A percentile compares a stretch with the other conserved stretches of the same genome.
Conservation (phyloP, 1,140 invertebrate species). For the Anadara kagoshimensis region DNA sequence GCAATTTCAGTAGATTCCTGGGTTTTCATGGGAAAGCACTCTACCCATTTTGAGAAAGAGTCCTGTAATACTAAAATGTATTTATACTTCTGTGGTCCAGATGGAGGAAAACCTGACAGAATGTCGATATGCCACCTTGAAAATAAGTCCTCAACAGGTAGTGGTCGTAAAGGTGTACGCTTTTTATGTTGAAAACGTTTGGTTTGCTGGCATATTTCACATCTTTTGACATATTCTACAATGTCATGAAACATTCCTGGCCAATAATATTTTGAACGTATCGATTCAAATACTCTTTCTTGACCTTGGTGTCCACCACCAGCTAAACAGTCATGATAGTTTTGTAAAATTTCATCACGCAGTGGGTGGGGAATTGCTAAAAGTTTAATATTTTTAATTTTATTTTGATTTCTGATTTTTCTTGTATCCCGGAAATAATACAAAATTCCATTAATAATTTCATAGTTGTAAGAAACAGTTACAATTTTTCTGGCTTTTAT, state of each 20-base stretch:
- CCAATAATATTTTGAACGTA: constrained; percentile 37
- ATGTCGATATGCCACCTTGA: constrained; percentile 38
- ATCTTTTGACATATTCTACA: constrained; percentile 24
- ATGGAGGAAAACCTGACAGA: constrained; percentile 25
- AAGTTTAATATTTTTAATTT: constrained; percentile 13
- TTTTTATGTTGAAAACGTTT: constrained; percentile 5
- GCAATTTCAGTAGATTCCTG: constrained; percentile 36
- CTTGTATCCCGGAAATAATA: constrained; percentile 9
- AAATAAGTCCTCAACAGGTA: constrained; percentile 35
- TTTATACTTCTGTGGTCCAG: constrained; percentile 28
- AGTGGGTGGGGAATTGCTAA: constrained; percentile 29
- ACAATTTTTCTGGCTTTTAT: background rate
- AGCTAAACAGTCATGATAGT: constrained; percentile 32
- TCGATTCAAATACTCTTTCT: constrained; percentile 14
- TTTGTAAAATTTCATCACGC: constrained; percentile 17
- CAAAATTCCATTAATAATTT: too few relatives aligned
- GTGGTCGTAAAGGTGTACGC: constrained; percentile 16
- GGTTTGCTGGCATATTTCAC: constrained; percentile 23
- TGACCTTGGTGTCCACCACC: constrained; percentile 34
- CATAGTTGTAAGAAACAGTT: constrained; percentile 21
- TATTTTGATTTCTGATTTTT: constrained; percentile 1
- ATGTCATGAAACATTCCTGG: constrained; percentile 35
- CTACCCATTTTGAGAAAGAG: constrained; percentile 42
- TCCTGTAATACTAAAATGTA: constrained; percentile 49
- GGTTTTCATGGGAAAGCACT: constrained; percentile 31